Base-by-base conservation (phyloP, 2,797 vertebrate species). In the Periparus ater region DNA sequence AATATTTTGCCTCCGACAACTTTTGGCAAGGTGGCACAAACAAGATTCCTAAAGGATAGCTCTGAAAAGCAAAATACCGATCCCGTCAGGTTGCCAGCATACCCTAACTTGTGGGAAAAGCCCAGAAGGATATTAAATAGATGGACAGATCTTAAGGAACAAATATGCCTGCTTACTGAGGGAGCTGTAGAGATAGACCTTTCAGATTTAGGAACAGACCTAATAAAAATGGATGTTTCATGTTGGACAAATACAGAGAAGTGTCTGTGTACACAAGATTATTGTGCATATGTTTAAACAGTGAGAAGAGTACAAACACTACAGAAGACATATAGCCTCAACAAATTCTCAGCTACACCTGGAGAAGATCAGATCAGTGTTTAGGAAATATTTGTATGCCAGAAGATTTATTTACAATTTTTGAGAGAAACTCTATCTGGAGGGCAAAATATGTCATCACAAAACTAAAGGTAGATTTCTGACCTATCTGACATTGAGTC, bases 401-500 rank as follows among this genome's bases (percentile, higher is more conserved):
- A 66, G n/a, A 81, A 62, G 15, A 34, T 55, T 68, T 75, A 58
- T 93, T 83, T 84, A 55, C 51, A 72, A 25, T 72, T 78, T 93
- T 36, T 68, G 21, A 68, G 29, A 81, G 17, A 40, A 15, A 36
- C 19, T 72, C 20, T 78, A 32, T 68, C 42, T 2, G 2, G 38
- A 88, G 36, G 70, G 51, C 22, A 84, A 90, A 81, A 75, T 68
- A 51, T 62, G 26, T 63, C 34, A 57, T 80, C 32, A 68, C 21
- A 50, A 32, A 93, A 73, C 27, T 76, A 48, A 92, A 68, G 61
- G 61, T 10, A 65, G 42, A 34, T 84, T 89, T 94, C 85, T 95
- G 73, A 95, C 88, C 79, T 92, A 65, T 83, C 57, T 92, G 82
- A 93, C 89, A 79, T 66, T 88, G 85, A 77, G 32, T 95, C 54